Percentiles rank a stretch among this genome's conserved stretches.
Conservation (phyloP, 2,888 invertebrate species). For the Tricholauxania praeusta region DNA sequence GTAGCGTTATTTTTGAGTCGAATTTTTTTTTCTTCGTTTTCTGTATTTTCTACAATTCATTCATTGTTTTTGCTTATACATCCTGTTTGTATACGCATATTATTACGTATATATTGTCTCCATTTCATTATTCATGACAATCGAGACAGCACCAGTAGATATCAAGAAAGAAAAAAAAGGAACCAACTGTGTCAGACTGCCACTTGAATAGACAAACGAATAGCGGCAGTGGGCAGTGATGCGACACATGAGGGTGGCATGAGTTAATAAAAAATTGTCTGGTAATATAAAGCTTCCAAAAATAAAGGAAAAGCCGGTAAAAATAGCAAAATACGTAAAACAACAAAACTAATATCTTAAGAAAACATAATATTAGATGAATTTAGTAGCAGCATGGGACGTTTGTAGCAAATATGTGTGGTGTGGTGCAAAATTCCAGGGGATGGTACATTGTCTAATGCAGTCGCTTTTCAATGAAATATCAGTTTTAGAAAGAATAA, state of each 20-base stretch:
- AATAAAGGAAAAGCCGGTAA: neutral
- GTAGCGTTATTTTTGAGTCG: neutral
- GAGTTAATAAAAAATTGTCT: constrained; percentile 6
- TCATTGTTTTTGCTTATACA: constrained; percentile 5
- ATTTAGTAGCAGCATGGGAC: too few species aligned
- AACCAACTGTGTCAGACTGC: neutral
- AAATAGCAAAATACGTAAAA: neutral
- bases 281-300: neutral
- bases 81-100: constrained; percentile 15
- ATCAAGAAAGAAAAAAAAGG: neutral
- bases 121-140: constrained; percentile 38
- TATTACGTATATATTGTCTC: constrained; percentile 28
- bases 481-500: too few species aligned
- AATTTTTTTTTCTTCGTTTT: neutral
- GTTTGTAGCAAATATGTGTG: too few species aligned
- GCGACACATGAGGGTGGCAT: neutral
- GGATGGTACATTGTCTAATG: too few species aligned
- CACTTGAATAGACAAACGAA: too few species aligned
- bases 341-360: constrained; percentile 27
- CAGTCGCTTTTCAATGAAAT: too few species aligned
- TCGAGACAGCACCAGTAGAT: constrained; percentile 12
- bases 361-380: constrained; percentile 9
- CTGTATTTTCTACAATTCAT: neutral
- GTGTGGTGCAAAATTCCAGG: too few species aligned
- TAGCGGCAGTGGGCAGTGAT: too few species aligned